Conservation (phyloP, 2,113 vertebrate species). For the Rafetus swinhoei region DNA sequence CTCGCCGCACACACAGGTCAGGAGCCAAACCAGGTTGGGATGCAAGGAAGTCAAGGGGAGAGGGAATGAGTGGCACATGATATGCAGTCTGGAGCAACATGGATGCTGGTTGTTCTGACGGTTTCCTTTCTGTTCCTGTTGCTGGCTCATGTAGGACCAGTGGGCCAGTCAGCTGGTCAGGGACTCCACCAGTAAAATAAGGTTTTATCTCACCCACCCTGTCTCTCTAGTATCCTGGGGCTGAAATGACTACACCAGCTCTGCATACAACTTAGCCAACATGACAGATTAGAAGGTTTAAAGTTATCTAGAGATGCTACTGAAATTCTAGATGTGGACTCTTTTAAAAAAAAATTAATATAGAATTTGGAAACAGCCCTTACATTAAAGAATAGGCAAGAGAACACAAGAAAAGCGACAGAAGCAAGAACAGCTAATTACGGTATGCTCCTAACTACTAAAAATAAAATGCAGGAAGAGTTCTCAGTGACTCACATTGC, state of each 20-base stretch:
- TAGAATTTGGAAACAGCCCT: not conserved
- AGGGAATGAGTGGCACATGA: not conserved
- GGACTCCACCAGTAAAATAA: not conserved
- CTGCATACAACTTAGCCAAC: not conserved
- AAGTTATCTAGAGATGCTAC: not conserved
- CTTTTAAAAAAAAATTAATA: not conserved
- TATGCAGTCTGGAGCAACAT: not conserved
- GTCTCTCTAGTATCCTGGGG: not conserved
- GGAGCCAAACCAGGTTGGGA: not conserved
- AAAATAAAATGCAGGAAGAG: constrained; percentile 49
- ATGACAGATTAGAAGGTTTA: not conserved
- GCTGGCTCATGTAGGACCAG: not conserved
- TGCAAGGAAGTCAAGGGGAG: not conserved
- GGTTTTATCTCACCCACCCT: not conserved
- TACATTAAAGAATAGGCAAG: not conserved
- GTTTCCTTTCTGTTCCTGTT: not conserved
- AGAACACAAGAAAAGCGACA: not conserved
- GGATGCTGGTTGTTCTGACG: not conserved
- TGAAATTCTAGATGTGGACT: not conserved
- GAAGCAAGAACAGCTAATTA: not conserved
- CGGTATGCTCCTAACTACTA: constrained; percentile 7
- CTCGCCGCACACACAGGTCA: too few species aligned
- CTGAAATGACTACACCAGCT: not conserved
- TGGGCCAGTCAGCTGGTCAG: not conserved
- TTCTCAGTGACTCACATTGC: constrained; percentile 3